Evolutionary conservation across 2,888 invertebrate genomes (phyloP), one percentile per base, ranked within the genome.

Genomic region (Torymus texanus): DNA sequence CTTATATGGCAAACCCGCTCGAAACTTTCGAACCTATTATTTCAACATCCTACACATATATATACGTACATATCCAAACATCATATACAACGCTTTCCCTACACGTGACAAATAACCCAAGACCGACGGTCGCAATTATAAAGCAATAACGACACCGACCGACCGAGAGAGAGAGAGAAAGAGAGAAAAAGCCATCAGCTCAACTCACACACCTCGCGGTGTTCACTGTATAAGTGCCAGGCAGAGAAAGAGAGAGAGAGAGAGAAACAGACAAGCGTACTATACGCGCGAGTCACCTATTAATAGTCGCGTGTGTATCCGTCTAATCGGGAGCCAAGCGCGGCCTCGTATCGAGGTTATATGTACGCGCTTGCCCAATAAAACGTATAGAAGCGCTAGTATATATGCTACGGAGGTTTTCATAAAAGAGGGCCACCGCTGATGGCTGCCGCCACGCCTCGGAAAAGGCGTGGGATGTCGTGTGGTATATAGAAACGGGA

Each of bases 281-380:
- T 21, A 18, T n/a, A 21, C 4, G 18, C 18, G 18, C 55, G 53
- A 55, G 55, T 8, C n/a, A 10, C 58, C 71, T 78, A 86, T 86
- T 86, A 86, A 86, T 86, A 87, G 84, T 83, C 84, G 83, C 83
- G 83, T 84, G 85, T 86, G 85, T 85, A 85, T 86, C 85, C 84
- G 83, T 78, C 82, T 81, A 86, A 84, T 85, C 84, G 76, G 18
- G 83, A 84, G 84, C 86, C 86, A 86, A 86, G 67, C 12, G 50
- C 53, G 66, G 66, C 72, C 53, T 65, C 67, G 62, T 62, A 76
- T 75, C 50, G 79, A 80, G 79, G 79, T 72, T 79, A 75, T 13
- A 18, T n/a, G 13, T 50, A 53, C 62, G 70, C 41, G 41, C 75
- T 79, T 75, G 65, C 79, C 59, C 68, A 79, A 79, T 71, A 50